Percentiles rank a stretch among this genome's conserved stretches.
These are phyloP conservation scores for Micronycteris hirsuta DNA, from an alignment of 2,113 vertebrate genomes.

Conservation along the genomic window DNA sequence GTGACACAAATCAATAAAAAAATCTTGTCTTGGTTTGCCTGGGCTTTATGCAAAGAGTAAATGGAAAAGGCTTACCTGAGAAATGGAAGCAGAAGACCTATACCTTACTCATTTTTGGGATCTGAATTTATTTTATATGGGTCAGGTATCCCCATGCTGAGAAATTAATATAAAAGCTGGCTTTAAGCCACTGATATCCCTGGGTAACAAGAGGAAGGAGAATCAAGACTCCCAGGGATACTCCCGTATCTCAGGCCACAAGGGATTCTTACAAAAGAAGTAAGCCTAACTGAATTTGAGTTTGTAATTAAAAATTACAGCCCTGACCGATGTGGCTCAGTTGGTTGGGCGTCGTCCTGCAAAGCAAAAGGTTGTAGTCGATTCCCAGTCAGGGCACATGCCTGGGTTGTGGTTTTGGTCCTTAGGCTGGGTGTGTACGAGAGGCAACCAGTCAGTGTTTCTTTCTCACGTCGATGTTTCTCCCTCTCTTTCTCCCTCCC, in stretches of 20 bases:
- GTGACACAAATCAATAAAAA: not conserved
- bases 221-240: not conserved
- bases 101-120: not conserved
- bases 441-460: too few relatives aligned
- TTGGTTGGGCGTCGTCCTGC: too few relatives aligned
- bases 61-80: not conserved
- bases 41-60: conserved; percentile 6
- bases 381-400: too few relatives aligned
- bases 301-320: conserved; percentile 29
- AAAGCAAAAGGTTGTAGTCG: too few relatives aligned
- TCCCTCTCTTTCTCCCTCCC: too few relatives aligned
- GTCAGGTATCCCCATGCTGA: not conserved
- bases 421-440: too few relatives aligned
- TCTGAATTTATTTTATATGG: not conserved
- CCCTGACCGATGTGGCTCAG: too few relatives aligned
- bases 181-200: not conserved
- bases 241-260: not conserved
- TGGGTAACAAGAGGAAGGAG: conserved; percentile 7
- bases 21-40: conserved; percentile 37
- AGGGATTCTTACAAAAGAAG: conserved; percentile 31
- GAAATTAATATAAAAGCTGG: conserved; percentile 14
- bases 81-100: not conserved
- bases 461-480: too few relatives aligned
- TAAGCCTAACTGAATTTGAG: not conserved
- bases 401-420: too few relatives aligned